Conservation (phyloP, 2,888 invertebrate genomes). For the Scaptomyza tumidula region DNA sequence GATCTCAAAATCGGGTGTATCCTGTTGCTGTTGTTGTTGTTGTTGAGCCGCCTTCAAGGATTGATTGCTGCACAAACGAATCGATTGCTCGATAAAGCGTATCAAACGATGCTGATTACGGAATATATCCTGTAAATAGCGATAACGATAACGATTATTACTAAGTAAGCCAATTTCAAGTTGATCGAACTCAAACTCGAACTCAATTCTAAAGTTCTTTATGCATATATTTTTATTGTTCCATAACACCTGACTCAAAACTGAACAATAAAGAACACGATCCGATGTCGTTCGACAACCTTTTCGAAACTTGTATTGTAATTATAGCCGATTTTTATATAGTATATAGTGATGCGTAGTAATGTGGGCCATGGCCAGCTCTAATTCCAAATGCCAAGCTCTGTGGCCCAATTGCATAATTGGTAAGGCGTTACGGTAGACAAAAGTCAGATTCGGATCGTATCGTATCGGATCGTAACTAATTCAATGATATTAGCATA, state of each 20-base stretch:
- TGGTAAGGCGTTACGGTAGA: constrained; percentile 1
- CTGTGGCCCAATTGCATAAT: constrained; percentile 6
- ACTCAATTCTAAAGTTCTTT: no score
- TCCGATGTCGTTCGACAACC: background rate
- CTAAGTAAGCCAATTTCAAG: no score
- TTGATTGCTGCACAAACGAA: constrained; percentile 86
- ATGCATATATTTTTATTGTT: no score
- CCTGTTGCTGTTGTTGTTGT: constrained; percentile 83
- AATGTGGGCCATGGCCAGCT: constrained; percentile 37
- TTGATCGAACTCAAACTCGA: no score
- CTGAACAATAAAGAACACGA: background rate
- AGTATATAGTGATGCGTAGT: background rate
- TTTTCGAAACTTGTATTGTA: no score
- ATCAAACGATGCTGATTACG: constrained; percentile 90
- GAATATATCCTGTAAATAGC: constrained; percentile 85
- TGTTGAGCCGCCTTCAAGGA: constrained; percentile 83
- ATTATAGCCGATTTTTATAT: no score
- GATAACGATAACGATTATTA: no score
- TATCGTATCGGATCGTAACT: constrained; percentile 3
- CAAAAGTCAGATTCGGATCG: background rate
- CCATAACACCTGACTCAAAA: background rate
- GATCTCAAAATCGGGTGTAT: constrained; percentile 79
- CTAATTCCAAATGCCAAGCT: constrained; percentile 25
- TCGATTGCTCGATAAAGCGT: constrained; percentile 85
- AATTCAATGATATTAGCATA: constrained; percentile 41